Conservation (phyloP, 30 jellyfish, hydroid and myxozoan species). For the Calvadosia cruxmelitensis region DNA sequence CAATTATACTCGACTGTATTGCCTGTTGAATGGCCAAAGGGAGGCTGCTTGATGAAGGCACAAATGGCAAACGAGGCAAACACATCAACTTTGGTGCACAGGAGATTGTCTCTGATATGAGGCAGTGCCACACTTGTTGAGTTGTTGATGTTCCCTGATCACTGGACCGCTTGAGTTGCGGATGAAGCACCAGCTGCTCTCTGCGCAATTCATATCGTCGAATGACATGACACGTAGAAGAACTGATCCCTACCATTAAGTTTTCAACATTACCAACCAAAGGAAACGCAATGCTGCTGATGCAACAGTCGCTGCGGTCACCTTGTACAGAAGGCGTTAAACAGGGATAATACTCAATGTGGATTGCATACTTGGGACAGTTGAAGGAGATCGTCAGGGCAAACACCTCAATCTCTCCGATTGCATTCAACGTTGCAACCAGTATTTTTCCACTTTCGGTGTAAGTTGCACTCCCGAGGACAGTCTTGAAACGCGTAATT, state of each 20-base stretch:
- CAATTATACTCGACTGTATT: too few relatives aligned
- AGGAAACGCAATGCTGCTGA: slow-evolving; percentile 28
- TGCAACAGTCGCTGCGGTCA: slow-evolving; percentile 13
- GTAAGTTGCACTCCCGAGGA: slow-evolving; percentile 9
- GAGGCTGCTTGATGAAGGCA: too few relatives aligned
- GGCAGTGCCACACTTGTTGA: neutral
- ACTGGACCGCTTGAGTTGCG: neutral
- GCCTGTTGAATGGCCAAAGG: too few relatives aligned
- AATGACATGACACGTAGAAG: neutral
- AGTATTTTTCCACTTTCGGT: slow-evolving; percentile 51
- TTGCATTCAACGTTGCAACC: slow-evolving; percentile 36
- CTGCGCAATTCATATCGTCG: neutral
- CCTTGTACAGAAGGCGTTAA: slow-evolving; percentile 19
- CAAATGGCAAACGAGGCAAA: neutral
- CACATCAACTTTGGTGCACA: neutral
- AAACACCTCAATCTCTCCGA: slow-evolving; percentile 43
- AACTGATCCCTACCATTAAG: slow-evolving; percentile 8
- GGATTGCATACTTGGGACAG: slow-evolving; percentile 6
- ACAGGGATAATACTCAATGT: neutral
- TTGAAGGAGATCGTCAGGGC: slow-evolving; percentile 20
- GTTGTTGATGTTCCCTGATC: neutral
- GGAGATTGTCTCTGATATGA: neutral
- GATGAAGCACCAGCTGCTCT: neutral
- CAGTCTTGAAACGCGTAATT: neutral
- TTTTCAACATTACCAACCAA: slow-evolving; percentile 22